These are phyloP conservation scores for Remorina albescens DNA, from an alignment of 2,797 vertebrate species.

Conservation along the genomic window DNA sequence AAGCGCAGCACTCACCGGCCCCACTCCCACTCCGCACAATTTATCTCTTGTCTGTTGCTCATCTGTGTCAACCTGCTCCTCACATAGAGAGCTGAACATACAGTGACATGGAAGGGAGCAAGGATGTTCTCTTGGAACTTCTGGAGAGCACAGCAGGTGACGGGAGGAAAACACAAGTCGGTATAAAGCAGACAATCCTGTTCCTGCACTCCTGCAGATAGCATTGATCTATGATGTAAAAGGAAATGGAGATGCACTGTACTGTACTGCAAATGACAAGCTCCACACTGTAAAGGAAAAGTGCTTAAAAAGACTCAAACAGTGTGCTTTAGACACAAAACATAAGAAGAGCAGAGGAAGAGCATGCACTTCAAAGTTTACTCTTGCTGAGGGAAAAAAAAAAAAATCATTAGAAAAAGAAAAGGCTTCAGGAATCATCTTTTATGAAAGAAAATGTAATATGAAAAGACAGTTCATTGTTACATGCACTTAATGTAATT, in stretches of 20 bases:
- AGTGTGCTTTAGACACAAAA: constrained; percentile 26
- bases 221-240: constrained; percentile 58
- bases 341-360: constrained; percentile 1
- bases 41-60: constrained; percentile 63
- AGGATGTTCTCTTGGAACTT: constrained; percentile 64
- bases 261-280: constrained; percentile 46
- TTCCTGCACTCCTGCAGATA: constrained; percentile 50
- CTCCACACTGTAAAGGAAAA: constrained; percentile 12
- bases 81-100: constrained; percentile 59
- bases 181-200: constrained; percentile 48
- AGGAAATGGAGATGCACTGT: constrained; percentile 44
- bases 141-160: constrained; percentile 60
- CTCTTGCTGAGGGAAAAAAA: neutral
- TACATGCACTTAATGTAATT: constrained; percentile 25
- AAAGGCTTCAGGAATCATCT: neutral
- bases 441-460: neutral
- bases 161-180: constrained; percentile 51
- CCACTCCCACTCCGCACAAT: constrained; percentile 10
- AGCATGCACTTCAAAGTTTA: constrained; percentile 31
- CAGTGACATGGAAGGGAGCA: constrained; percentile 49
- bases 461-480: constrained; percentile 44
- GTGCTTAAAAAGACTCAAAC: constrained; percentile 40
- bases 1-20: constrained; percentile 20
- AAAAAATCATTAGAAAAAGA: constrained; percentile 5
- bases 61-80: constrained; percentile 74